Conservation (phyloP, 2,888 invertebrate genomes). For the Phragmatobia fuliginosa region DNA sequence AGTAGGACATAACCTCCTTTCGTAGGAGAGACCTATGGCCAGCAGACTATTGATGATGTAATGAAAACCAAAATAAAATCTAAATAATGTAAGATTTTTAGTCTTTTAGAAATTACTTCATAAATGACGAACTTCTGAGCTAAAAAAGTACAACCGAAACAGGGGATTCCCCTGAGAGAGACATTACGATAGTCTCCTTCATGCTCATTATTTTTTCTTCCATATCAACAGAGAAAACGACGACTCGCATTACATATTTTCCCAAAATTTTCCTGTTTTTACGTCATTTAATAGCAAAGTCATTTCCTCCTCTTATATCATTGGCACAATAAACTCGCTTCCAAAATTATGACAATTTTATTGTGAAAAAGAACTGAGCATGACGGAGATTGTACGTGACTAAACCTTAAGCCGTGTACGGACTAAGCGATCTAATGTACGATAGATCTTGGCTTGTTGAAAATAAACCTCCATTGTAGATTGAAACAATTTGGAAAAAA, state of each 20-base stretch:
- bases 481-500: no score
- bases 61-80: no score
- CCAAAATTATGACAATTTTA: slow-evolving; percentile 46
- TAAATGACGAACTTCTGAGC: neutral
- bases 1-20: no score
- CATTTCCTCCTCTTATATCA: slow-evolving; percentile 30
- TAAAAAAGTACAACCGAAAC: neutral
- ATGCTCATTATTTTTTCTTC: no score
- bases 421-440: no score
- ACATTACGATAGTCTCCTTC: neutral
- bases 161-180: neutral
- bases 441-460: neutral
- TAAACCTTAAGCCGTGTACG: neutral
- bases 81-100: neutral
- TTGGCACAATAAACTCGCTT: slow-evolving; percentile 47
- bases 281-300: slow-evolving; percentile 19
- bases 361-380: slow-evolving; percentile 52
- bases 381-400: slow-evolving; percentile 46
- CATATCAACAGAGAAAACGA: slow-evolving; percentile 8
- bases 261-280: slow-evolving; percentile 21
- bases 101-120: neutral
- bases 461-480: no score
- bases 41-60: no score
- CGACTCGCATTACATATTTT: slow-evolving; percentile 19
- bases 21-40: no score